These are phyloP conservation scores for Masticophis lateralis DNA, from an alignment of 2,797 vertebrate genomes.

Conservation along the genomic window DNA sequence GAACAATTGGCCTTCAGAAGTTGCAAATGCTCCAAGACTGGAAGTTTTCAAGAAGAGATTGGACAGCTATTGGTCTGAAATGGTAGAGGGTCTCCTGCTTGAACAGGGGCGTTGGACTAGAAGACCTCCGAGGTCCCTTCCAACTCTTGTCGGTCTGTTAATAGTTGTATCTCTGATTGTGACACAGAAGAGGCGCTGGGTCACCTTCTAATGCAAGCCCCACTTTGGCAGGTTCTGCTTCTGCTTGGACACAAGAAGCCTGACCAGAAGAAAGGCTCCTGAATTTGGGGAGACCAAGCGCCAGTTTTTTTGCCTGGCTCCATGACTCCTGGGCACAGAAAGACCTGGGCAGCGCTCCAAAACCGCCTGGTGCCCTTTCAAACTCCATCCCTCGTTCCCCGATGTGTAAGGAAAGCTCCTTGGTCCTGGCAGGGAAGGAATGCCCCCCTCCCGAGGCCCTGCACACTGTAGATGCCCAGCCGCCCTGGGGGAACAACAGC, in stretches of 20 bases:
- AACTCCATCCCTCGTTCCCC: not conserved
- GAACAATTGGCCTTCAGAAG: no score
- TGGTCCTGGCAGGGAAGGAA: not conserved
- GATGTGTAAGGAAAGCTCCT: fast-evolving
- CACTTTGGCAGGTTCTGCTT: not conserved
- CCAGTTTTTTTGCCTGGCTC: no score
- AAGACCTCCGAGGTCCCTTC: not conserved
- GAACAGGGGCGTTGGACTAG: not conserved
- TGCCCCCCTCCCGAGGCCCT: not conserved
- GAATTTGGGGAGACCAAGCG: fast-evolving
- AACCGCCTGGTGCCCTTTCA: not conserved
- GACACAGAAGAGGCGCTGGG: not conserved
- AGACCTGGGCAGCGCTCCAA: not conserved
- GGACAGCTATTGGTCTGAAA: not conserved
- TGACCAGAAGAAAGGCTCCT: not conserved
- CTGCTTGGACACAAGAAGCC: no score
- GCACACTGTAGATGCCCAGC: not conserved
- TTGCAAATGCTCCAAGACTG: no score
- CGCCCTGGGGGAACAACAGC: not conserved
- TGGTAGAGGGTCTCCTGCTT: not conserved
- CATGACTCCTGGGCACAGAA: not conserved
- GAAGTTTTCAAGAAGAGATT: no score
- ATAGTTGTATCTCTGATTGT: no score
- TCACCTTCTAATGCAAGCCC: not conserved
- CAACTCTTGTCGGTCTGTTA: not conserved